phyloP scores from a whole-genome alignment of 2,888 invertebrate genomes.

The Chloroclystis v-ata region DNA sequence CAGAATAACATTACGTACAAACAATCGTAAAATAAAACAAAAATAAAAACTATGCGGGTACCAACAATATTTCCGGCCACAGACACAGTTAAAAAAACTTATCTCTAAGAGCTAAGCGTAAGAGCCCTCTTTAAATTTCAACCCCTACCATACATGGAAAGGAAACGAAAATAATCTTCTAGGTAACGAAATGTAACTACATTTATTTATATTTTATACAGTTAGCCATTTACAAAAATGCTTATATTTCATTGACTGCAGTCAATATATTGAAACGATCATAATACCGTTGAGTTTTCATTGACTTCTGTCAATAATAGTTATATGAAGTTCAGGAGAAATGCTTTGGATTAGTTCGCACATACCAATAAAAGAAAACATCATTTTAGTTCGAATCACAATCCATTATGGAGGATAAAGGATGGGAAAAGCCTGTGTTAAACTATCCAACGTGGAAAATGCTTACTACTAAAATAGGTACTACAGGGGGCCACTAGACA shows the following conservation, averaged over 20 bases:
- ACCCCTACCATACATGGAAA: slow-evolving; percentile 3
- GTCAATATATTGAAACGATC: not conserved
- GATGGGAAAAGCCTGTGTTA: not conserved
- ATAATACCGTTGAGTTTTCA: slow-evolving; percentile 17
- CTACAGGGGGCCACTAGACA: too few species aligned
- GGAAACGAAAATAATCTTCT: slow-evolving; percentile 20
- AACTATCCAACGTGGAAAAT: not conserved
- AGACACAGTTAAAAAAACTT: not conserved
- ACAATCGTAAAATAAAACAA: slow-evolving; percentile 32
- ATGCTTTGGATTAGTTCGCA: too few species aligned
- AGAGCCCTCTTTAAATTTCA: not conserved
- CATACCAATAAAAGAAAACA: not conserved
- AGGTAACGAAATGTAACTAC: slow-evolving; percentile 7
- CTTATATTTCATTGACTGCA: slow-evolving; percentile 12
- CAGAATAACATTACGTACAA: slow-evolving; percentile 18
- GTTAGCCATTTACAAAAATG: slow-evolving; percentile 9
- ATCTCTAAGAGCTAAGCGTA: not conserved
- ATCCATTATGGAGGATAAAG: not conserved
- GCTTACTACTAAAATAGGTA: too few species aligned
- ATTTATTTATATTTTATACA: slow-evolving; percentile 9
- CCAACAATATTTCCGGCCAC: not conserved
- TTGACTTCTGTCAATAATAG: not conserved
- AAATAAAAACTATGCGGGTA: slow-evolving; percentile 28
- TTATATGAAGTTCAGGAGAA: too few species aligned
- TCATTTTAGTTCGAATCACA: not conserved